Evolutionary conservation across 2,888 invertebrate species (phyloP).

Genomic region (Taphrorychus bicolor): DNA sequence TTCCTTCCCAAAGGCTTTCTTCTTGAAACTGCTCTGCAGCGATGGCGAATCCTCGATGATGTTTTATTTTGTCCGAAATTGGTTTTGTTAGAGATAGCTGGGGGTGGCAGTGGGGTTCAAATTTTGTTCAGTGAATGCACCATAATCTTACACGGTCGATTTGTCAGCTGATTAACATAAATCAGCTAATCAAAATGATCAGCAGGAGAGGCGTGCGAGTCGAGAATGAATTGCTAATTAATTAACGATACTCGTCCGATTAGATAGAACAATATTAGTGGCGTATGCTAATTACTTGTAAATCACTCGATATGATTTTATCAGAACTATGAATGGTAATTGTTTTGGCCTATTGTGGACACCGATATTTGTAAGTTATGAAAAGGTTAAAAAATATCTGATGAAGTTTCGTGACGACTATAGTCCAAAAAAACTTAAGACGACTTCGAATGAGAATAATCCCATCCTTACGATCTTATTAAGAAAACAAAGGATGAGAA

Average conservation of each 20-base stretch:
- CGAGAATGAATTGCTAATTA: slow-evolving; percentile 56
- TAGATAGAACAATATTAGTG: slow-evolving; percentile 58
- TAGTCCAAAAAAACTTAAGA: no score
- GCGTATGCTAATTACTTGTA: slow-evolving; percentile 61
- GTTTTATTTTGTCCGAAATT: not conserved
- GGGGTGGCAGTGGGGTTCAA: not conserved
- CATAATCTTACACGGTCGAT: slow-evolving; percentile 1
- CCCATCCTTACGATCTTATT: no score
- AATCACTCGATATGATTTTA: slow-evolving; percentile 58
- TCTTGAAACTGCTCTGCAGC: slow-evolving; percentile 15
- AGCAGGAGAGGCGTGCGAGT: slow-evolving; percentile 44
- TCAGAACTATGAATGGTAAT: slow-evolving; percentile 54
- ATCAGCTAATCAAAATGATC: slow-evolving; percentile 47
- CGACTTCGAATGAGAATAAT: no score
- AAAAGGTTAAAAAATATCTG: not conserved
- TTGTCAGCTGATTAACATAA: slow-evolving; percentile 36
- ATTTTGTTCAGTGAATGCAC: not conserved
- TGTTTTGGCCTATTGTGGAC: slow-evolving; percentile 45
- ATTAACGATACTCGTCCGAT: slow-evolving; percentile 56
- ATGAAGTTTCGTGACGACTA: no score
- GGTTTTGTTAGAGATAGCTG: not conserved
- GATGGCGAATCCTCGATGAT: slow-evolving; percentile 9
- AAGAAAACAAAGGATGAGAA: no score
- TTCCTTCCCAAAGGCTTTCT: slow-evolving; percentile 35
- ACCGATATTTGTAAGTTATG: slow-evolving; percentile 9